These are phyloP conservation scores for Parauchenoglanis punctatus DNA, from an alignment of 2,797 vertebrate species.

Conservation along the genomic window DNA sequence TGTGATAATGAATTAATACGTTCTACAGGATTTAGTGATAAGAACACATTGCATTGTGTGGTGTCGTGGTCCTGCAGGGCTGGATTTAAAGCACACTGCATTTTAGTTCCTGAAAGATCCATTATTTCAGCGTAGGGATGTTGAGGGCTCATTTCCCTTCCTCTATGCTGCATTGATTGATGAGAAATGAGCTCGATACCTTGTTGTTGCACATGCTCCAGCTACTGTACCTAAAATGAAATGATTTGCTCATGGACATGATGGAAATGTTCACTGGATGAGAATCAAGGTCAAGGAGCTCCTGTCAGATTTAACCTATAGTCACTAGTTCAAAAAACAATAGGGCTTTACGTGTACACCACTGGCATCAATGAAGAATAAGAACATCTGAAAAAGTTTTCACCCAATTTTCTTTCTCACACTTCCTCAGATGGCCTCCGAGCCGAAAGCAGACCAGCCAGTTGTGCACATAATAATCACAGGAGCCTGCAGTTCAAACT, in stretches of 20 bases:
- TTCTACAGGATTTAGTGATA: neutral
- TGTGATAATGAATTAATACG: neutral
- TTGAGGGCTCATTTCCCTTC: slow-evolving; percentile 10
- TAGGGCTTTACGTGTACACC: neutral
- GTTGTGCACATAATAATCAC: slow-evolving; percentile 17
- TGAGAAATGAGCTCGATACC: neutral
- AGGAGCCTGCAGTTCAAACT: neutral
- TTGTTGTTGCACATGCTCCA: neutral
- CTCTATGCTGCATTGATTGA: slow-evolving; percentile 12
- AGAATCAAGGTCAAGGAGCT: neutral
- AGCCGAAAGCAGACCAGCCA: neutral
- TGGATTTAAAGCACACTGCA: neutral
- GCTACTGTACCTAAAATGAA: slow-evolving; percentile 11
- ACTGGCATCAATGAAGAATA: neutral
- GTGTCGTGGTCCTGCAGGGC: neutral
- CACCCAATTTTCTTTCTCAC: neutral
- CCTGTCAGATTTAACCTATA: neutral
- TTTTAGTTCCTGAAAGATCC: neutral
- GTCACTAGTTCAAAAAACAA: neutral
- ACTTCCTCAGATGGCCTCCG: neutral
- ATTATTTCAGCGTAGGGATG: slow-evolving; percentile 11
- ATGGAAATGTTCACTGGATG: neutral
- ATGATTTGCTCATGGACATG: neutral
- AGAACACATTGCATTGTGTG: neutral
- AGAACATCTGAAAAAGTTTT: neutral